Evolutionary conservation across 2,797 vertebrate species (phyloP), one percentile per base, ranked within the genome.

Genomic region (Pipistrellus pygmaeus): DNA sequence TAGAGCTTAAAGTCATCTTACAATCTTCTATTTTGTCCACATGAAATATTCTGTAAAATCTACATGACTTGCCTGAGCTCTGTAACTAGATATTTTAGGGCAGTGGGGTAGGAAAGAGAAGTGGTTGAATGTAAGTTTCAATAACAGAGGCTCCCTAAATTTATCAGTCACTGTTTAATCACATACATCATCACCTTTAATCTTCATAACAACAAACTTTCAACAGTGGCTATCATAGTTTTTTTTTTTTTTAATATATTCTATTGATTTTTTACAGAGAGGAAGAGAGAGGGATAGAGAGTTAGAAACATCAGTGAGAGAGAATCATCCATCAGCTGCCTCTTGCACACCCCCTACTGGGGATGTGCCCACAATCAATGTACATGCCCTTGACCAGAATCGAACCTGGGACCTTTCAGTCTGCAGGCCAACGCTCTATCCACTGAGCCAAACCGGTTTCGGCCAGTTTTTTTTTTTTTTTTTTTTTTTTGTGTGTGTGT

Each of bases 1-100:
- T 1, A 46, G 53, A 86, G 14, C 32, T 76, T 83, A 44, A 80
- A 68, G 17, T 92, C 15, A 75, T 23, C n/a, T 18, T 8, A 46
- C 38, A 69, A 53, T 11, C 32, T 57, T 82, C 27, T 69, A 6
- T 75, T 85, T 57, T 53, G 78, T 72, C 17, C 38, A 48, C 8
- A 35, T 53, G 27, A 91, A 91, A 91, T 64, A 66, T 17, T 69
- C 46, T 96, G 3, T 64, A 75, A 75, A 76, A 86, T 84, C 3
- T 87, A 51, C 0, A 13, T 48, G 62, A 64, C 6, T 64, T 64
- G 62, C 14, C 30, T 64, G 55, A 44, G 35, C 3, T 66, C 21
- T 68, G n/a, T 35, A 89, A 71, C 3, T 64, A 13, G 15, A 6
- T 55, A 23, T 87, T 72, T 44, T 64, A 8, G n/a, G n/a, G 8